These are phyloP conservation scores for Lycaon pictus DNA, from an alignment of 2,113 vertebrate species.

Conservation along the genomic window DNA sequence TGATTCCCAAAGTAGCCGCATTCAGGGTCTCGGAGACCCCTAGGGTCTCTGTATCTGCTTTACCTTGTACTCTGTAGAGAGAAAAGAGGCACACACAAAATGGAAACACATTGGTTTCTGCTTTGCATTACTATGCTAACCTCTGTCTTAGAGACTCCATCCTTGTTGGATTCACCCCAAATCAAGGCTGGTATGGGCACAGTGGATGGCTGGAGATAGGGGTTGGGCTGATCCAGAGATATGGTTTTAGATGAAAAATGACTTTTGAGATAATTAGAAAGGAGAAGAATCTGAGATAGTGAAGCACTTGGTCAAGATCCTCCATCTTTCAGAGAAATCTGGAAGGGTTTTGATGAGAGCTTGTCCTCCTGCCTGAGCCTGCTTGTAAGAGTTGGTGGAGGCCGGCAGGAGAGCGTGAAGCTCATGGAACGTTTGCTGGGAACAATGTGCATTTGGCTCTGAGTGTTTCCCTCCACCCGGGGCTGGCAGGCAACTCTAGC, in stretches of 20 bases:
- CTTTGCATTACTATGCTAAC: neutral
- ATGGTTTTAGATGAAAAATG: neutral
- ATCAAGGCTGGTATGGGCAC: neutral
- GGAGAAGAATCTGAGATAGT: neutral
- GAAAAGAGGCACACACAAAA: slow-evolving; percentile 74
- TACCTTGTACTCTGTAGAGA: slow-evolving; percentile 96
- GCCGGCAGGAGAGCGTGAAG: neutral
- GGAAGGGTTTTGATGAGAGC: no score
- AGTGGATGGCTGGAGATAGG: neutral
- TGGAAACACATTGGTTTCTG: neutral
- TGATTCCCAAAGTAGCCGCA: slow-evolving; percentile 1
- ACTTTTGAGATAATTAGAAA: neutral
- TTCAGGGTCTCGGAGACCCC: slow-evolving; percentile 50
- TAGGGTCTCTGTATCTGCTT: slow-evolving; percentile 61
- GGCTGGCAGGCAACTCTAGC: neutral
- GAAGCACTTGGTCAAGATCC: neutral
- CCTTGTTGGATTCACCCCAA: neutral
- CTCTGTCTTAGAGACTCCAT: neutral
- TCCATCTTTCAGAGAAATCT: neutral
- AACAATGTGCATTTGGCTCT: slow-evolving; percentile 29
- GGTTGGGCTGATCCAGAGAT: neutral
- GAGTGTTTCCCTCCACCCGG: neutral
- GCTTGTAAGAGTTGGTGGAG: neutral
- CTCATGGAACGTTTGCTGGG: slow-evolving; percentile 14
- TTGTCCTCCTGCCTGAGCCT: neutral